Evolutionary conservation across 1,140 invertebrate species (phyloP).

Genomic region (Eriosoma lanigerum): DNA sequence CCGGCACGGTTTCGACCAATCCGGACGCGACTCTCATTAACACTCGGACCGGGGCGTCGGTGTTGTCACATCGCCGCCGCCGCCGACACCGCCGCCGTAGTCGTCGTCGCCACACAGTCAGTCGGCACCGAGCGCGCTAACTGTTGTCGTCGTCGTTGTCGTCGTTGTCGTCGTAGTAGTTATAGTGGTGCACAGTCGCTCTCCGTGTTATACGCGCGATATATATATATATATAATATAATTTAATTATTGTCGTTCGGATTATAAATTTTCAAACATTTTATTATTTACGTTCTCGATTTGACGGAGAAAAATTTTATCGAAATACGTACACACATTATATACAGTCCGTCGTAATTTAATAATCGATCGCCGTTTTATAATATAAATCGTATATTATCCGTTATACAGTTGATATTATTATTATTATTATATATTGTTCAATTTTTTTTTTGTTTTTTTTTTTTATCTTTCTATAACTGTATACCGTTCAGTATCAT

Average conservation of each 20-base stretch:
- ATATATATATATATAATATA: no score
- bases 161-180: background rate
- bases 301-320: no score
- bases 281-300: no score
- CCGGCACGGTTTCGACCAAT: conserved; percentile 41
- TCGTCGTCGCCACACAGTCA: conserved; percentile 45
- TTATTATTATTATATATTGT: no score
- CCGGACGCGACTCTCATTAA: conserved; percentile 52
- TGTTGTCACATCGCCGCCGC: conserved; percentile 49
- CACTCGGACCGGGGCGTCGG: conserved; percentile 51
- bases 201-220: background rate
- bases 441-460: background rate
- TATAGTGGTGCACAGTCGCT: background rate
- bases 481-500: background rate
- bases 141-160: conserved; percentile 14
- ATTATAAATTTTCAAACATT: no score
- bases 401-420: no score
- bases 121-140: conserved; percentile 48
- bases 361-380: no score
- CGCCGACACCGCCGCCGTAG: conserved; percentile 43
- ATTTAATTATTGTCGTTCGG: no score
- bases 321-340: no score
- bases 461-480: no score
- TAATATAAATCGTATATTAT: no score
- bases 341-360: no score